Base-by-base conservation (phyloP, 37 sponge, comb jelly and placozoan genomes). In the Axinella damicornis region DNA sequence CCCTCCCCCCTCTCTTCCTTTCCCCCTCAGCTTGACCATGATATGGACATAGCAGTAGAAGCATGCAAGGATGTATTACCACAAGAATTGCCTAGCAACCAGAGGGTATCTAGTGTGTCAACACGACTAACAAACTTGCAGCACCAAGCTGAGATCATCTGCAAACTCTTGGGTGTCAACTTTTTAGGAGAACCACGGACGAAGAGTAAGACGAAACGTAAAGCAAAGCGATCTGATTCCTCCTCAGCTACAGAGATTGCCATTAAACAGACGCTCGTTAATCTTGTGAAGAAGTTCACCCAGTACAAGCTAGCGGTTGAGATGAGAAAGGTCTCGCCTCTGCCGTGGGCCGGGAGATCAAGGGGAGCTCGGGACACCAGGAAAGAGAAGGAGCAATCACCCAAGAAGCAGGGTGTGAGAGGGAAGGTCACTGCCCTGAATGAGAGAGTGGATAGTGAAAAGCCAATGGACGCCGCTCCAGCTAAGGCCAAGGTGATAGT, bases 31-130 rank as follows among this genome's bases (percentile, higher is more conserved):
- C 32, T 85, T 40, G 20, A 13, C 17, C 5, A 19, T 39, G 78
- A 85, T 53, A 85, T 85, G 86, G 40, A 68, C 4, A 36, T 39
- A 21, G 78, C 78, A 57, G 60, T 85, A 24, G 74, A 67, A 57
- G 33, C 15, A 13, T 69, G 86, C 58, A 37, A 40, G 1, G 35
- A 40, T 46, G 16, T 53, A 9, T 34, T 17, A 1, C 1, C 38
- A 5, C 39, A 58, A 58, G 71, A 76, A 30, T 21, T 78, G 28
- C 79, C 70, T 22, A 70, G 40, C 21, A 17, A 77, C 13, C 67
- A 59, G 41, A 76, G 55, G 53, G 39, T 85, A 31, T 28, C 86
- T 15, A 71, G 71, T 40, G 78, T 78, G 34, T 78, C 78, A 1
- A 53, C 86, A 19, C 58, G 79, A 13, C 64, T 83, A 46, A 24